Percentiles rank a stretch among this genome's conserved stretches.
Conservation (phyloP, 2,888 invertebrate species). For the Tenthredo distinguenda region DNA sequence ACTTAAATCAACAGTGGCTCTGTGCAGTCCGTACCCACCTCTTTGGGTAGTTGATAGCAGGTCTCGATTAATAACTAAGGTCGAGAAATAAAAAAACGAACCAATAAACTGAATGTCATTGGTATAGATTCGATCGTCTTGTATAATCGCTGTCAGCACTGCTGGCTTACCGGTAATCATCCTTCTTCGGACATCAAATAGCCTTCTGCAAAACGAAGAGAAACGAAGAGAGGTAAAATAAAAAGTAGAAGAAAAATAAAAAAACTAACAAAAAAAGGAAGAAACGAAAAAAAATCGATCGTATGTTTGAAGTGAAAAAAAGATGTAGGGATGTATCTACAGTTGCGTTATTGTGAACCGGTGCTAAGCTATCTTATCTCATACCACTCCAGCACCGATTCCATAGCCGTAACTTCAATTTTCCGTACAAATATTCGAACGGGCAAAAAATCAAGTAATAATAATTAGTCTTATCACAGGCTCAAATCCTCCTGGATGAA, state of each 20-base stretch:
- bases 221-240: background rate
- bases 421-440: background rate
- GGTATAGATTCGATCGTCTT: constrained; percentile 73
- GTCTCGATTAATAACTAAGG: constrained; percentile 75
- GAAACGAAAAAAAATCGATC: background rate
- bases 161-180: constrained; percentile 28
- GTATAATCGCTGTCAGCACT: constrained; percentile 65
- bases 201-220: background rate
- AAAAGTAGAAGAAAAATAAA: background rate
- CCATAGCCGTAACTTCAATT: constrained; percentile 8
- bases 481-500: background rate
- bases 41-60: constrained; percentile 70
- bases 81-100: constrained; percentile 55
- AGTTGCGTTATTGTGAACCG: no score
- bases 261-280: no score
- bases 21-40: constrained; percentile 56
- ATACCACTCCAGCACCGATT: no score
- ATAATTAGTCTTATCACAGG: constrained; percentile 37
- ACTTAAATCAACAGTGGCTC: constrained; percentile 73
- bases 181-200: background rate
- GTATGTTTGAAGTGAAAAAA: background rate
- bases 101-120: constrained; percentile 75
- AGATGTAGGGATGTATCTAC: background rate
- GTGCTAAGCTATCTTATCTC: constrained; percentile 1
- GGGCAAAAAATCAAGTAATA: constrained; percentile 36